Evolutionary conservation across 1,140 invertebrate genomes (phyloP).

Genomic region (Rhagoletis pomonella): DNA sequence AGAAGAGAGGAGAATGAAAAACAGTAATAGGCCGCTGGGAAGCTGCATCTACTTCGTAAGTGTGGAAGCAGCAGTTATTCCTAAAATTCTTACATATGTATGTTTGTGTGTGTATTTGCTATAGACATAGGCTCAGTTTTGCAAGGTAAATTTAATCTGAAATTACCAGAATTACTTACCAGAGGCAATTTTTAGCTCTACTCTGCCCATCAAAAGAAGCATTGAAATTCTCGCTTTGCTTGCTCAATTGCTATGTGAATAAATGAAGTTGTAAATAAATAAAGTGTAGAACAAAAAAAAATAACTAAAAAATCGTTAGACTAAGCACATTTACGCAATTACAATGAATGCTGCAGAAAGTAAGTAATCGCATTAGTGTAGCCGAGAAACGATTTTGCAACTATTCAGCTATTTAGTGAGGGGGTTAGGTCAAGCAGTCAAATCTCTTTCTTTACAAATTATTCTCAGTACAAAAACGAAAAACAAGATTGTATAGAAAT

Average conservation of each 20-base stretch:
- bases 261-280: conserved; percentile 4
- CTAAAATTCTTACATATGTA: background rate
- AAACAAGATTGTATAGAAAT: background rate
- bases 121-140: background rate
- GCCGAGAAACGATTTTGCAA: conserved; percentile 12
- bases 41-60: too few relatives aligned
- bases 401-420: conserved; percentile 28
- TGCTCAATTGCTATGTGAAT: background rate
- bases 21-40: too few relatives aligned
- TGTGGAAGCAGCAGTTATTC: too few relatives aligned
- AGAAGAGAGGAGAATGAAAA: background rate
- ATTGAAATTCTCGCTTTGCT: conserved; percentile 7
- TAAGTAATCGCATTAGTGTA: conserved; percentile 38
- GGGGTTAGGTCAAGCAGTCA: conserved; percentile 6
- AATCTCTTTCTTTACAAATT: conserved; percentile 9
- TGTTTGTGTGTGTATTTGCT: background rate
- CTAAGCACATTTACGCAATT: conserved; percentile 31
- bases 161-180: background rate
- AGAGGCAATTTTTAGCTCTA: background rate
- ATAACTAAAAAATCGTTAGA: background rate
- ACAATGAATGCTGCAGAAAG: background rate
- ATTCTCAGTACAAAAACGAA: background rate
- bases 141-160: conserved; percentile 5
- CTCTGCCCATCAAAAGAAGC: conserved; percentile 4
- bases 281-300: background rate